phyloP scores from a whole-genome alignment of 2,113 vertebrate genomes.

The Lipotes vexillifer region DNA sequence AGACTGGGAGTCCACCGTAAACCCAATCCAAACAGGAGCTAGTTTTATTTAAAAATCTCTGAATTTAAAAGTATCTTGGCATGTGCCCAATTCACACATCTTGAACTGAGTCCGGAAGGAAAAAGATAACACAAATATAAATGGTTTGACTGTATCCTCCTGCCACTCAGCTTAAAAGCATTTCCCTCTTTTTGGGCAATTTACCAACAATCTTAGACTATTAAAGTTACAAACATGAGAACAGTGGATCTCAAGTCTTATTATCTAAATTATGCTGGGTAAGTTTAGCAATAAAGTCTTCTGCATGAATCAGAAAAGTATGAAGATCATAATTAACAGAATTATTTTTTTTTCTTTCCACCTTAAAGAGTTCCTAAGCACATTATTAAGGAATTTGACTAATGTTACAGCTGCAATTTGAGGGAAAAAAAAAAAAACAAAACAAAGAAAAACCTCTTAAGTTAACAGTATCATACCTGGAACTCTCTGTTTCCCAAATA shows the following conservation, averaged over 20 bases:
- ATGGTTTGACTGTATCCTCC: constrained; percentile 10
- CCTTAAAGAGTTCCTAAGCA: background rate
- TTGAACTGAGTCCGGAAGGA: constrained; percentile 39
- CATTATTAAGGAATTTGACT: background rate
- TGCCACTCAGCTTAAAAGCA: background rate
- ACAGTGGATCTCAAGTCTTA: background rate
- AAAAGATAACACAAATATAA: background rate
- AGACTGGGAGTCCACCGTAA: background rate
- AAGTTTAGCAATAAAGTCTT: background rate
- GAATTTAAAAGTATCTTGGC: constrained; percentile 37
- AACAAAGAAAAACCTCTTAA: background rate
- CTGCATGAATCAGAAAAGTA: background rate
- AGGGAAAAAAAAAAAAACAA: no score
- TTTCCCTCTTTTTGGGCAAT: background rate
- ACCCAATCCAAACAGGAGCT: background rate
- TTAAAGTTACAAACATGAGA: constrained; percentile 32
- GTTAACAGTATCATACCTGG: background rate
- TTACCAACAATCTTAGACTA: constrained; percentile 42
- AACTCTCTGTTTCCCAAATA: background rate
- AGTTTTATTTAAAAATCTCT: constrained; percentile 28
- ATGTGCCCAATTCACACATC: background rate
- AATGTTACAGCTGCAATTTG: background rate
- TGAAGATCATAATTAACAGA: background rate
- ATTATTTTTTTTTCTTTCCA: background rate
- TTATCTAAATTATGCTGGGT: constrained; percentile 3